These are phyloP conservation scores for Cartodere bifasciata DNA, from an alignment of 2,888 invertebrate species.

Conservation along the genomic window DNA sequence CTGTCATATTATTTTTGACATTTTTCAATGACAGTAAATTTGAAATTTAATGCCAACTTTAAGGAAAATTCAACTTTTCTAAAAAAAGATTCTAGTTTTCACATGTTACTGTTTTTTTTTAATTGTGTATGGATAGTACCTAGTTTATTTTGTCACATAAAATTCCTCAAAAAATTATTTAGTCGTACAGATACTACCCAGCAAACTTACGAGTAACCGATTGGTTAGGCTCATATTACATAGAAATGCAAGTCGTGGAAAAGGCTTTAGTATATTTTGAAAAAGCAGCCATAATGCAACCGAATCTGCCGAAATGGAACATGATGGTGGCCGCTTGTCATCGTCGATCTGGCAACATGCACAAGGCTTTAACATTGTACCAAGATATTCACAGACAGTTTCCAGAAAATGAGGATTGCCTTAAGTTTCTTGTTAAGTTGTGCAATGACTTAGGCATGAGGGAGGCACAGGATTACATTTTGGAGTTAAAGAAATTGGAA, in stretches of 20 bases:
- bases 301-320: constrained; percentile 71
- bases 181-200: constrained; percentile 60
- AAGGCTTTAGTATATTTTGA: constrained; percentile 77
- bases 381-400: constrained; percentile 78
- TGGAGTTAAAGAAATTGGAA: constrained; percentile 64
- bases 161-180: constrained; percentile 16
- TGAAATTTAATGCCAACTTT: too few species aligned
- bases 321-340: constrained; percentile 78
- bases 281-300: constrained; percentile 62
- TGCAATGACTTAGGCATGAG: constrained; percentile 82
- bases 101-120: too few species aligned
- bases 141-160: not conserved
- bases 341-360: constrained; percentile 59
- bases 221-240: constrained; percentile 81
- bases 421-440: constrained; percentile 77
- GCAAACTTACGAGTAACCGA: constrained; percentile 67
- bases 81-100: too few species aligned
- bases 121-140: not conserved
- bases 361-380: constrained; percentile 63
- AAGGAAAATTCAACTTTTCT: too few species aligned
- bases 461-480: constrained; percentile 75
- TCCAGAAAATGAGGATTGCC: constrained; percentile 89
- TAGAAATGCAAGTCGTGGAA: constrained; percentile 78
- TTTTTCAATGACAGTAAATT: too few species aligned
- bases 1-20: too few species aligned